Conservation (phyloP, 2,113 vertebrate genomes). For the Microtus ochrogaster region DNA sequence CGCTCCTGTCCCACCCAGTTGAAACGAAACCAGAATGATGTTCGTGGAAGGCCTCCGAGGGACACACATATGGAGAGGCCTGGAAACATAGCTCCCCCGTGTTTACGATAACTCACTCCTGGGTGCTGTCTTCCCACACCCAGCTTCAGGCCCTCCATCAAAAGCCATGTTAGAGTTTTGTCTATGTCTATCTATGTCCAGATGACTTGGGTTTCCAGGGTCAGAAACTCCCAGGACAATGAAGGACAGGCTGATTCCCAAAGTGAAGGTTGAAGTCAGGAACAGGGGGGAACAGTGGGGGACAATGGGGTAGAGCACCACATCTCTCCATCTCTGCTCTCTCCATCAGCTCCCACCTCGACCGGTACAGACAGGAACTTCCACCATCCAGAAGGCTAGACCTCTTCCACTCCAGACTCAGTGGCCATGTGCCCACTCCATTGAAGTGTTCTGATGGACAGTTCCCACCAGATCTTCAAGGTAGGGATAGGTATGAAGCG, state of each 20-base stretch:
- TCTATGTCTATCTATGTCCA: background rate
- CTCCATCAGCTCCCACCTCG: background rate
- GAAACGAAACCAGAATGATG: background rate
- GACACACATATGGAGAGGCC: background rate
- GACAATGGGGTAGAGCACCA: too few relatives aligned
- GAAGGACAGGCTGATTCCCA: background rate
- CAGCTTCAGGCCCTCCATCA: background rate
- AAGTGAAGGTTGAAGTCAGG: background rate
- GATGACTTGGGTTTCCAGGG: background rate
- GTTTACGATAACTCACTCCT: background rate
- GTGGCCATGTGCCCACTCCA: background rate
- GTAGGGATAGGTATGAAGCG: background rate
- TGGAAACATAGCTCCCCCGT: background rate
- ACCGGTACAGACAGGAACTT: fast-evolving
- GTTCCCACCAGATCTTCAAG: background rate
- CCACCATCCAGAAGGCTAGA: background rate
- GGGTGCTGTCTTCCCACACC: background rate
- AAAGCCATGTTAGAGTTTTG: background rate
- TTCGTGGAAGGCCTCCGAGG: background rate
- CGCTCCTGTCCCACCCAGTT: background rate
- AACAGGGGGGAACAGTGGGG: background rate
- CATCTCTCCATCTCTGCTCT: background rate
- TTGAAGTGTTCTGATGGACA: too few relatives aligned
- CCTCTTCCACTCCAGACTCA: background rate
- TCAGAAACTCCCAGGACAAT: background rate